Base-by-base conservation (phyloP, 2,113 vertebrate species). In the Chaetops frenatus region DNA sequence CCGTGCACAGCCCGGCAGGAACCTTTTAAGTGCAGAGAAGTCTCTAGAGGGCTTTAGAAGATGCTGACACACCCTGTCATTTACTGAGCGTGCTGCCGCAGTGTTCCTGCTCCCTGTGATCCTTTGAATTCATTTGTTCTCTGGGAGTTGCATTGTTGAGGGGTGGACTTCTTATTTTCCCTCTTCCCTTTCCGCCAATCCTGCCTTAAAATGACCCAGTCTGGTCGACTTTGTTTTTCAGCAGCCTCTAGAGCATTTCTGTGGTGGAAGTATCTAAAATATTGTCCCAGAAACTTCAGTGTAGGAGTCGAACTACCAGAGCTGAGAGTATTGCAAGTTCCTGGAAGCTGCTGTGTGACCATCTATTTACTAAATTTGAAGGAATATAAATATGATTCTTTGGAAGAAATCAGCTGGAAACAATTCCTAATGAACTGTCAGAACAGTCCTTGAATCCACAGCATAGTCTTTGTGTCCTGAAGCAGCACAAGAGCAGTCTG, bases 41-140 rank as follows among this genome's bases (percentile, higher is more conserved):
- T 45, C 33, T 76, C 19, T 15, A 1, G 70, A 27, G 3, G 2
- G 42, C 0, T 1, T 54, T 56, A 16, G 53, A 24, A 65, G 67
- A 45, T 0, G 7, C 2, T 65, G 62, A 15, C 76, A 65, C 50
- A 60, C 71, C 83, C 48, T 54, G 72, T 54, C 33, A 0, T 58
- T 89, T 66, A 84, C 25, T 0, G 0, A 40, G 12, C 3, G 1
- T 11, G 25, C 42, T 89, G 12, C 65, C 0, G 1, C 45, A n/a
- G 67, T 33, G 60, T 22, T 76, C 54, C 24, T 66, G 31, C 71
- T 56, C 57, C 31, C 6, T 35, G 33, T 3, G 17, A 12, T 29
- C 38, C 14, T 57, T 12, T 14, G 22, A 57, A 51, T 51, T 71
- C 1, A 7, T 31, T 65, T 89, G 31, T 50, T 58, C 50, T 44